phyloP scores from a whole-genome alignment of 2,113 vertebrate species.

The Girardinichthys multiradiatus region DNA sequence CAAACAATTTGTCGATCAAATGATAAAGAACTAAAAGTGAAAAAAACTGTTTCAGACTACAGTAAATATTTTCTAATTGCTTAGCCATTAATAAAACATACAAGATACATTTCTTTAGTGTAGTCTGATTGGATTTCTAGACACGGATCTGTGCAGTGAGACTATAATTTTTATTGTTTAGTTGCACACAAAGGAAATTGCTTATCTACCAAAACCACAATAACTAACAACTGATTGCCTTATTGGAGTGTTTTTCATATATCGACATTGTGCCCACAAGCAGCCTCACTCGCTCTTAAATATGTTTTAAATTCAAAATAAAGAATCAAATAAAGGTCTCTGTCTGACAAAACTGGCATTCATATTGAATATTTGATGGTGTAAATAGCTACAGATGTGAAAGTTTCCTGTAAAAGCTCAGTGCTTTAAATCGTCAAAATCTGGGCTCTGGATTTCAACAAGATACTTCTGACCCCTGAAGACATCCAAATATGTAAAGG shows the following conservation, averaged over 20 bases:
- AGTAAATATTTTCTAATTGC: too few species aligned
- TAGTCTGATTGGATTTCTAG: neutral
- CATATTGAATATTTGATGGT: neutral
- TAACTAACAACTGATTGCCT: conserved; percentile 41
- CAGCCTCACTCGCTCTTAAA: conserved; percentile 50
- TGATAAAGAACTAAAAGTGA: too few species aligned
- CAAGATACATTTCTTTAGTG: neutral
- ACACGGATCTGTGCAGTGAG: neutral
- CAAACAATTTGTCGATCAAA: too few species aligned
- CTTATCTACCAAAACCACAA: conserved; percentile 42
- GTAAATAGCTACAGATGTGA: neutral
- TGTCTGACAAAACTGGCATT: conserved; percentile 29
- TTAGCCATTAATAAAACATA: too few species aligned
- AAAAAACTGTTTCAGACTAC: too few species aligned
- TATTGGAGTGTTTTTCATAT: conserved; percentile 41
- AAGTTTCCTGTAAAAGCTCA: neutral
- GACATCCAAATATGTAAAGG: neutral
- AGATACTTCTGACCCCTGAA: neutral
- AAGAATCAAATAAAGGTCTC: conserved; percentile 42
- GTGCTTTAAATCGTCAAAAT: neutral
- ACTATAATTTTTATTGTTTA: conserved; percentile 28
- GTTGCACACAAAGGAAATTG: conserved; percentile 24
- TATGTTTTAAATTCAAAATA: conserved; percentile 57
- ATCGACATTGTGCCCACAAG: conserved; percentile 53
- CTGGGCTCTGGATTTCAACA: neutral